phyloP scores from a whole-genome alignment of 2,888 invertebrate genomes.

The Zootermopsis nevadensis region DNA sequence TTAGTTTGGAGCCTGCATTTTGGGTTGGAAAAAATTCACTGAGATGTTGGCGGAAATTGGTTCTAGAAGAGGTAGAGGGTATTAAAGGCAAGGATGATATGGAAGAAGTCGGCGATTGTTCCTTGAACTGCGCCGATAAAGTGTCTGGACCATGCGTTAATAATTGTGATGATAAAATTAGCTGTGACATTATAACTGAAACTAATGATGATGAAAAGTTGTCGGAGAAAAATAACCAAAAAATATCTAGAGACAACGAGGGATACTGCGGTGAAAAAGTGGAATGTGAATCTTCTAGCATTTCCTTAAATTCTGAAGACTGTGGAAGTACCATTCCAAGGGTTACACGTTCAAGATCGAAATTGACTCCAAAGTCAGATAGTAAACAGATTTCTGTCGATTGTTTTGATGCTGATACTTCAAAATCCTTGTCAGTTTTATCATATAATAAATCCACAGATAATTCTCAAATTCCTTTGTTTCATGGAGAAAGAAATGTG shows the following conservation, averaged over 20 bases:
- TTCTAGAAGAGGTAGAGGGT: constrained; percentile 58
- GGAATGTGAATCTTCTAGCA: not conserved
- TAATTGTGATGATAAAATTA: not conserved
- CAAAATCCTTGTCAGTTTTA: not conserved
- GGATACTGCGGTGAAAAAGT: not conserved
- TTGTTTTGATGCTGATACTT: not conserved
- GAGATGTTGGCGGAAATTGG: constrained; percentile 67
- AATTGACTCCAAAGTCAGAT: not conserved
- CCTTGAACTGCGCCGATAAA: not conserved
- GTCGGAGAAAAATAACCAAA: not conserved
- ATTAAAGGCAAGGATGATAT: constrained; percentile 43
- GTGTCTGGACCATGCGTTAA: not conserved
- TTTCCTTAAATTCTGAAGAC: not conserved
- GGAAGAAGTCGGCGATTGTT: constrained; percentile 54
- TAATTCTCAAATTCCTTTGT: not conserved
- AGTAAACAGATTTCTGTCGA: not conserved
- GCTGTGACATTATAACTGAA: not conserved
- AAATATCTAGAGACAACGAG: not conserved
- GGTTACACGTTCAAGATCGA: not conserved
- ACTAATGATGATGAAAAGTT: not conserved
- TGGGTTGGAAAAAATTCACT: constrained; percentile 69
- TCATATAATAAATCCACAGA: not conserved
- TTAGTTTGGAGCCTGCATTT: constrained; percentile 60
- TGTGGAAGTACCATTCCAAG: not conserved
- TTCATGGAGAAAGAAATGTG: not conserved